Conservation (phyloP, 1,140 invertebrate species). For the Trichonephila inaurata region DNA sequence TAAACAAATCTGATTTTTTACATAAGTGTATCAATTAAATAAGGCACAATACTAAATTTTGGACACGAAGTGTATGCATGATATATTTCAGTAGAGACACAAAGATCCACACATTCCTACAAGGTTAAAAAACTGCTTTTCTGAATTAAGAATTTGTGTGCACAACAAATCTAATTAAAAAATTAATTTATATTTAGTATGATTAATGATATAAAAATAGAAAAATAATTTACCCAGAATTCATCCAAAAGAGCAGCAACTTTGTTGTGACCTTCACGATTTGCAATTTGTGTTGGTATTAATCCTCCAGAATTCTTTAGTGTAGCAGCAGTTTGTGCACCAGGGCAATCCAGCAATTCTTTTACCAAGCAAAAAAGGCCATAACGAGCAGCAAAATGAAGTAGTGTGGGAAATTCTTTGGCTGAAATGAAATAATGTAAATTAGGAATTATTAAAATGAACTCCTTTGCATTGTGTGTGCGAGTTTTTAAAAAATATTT, state of each 20-base stretch:
- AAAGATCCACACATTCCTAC: too few species aligned
- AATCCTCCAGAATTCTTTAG: slow-evolving; percentile 88
- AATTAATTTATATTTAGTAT: too few species aligned
- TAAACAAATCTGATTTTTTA: too few species aligned
- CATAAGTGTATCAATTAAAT: too few species aligned
- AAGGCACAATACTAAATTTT: too few species aligned
- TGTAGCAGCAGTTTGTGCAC: slow-evolving; percentile 89
- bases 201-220: not conserved
- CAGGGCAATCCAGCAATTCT: slow-evolving; percentile 91
- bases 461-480: not conserved
- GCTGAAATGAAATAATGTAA: slow-evolving; percentile 81
- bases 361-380: slow-evolving; percentile 90
- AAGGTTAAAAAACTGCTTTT: too few species aligned
- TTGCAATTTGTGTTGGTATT: slow-evolving; percentile 89
- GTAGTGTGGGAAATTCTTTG: slow-evolving; percentile 90
- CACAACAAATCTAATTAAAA: not conserved
- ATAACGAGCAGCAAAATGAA: slow-evolving; percentile 93
- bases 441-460: not conserved
- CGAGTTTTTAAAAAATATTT: not conserved
- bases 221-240: slow-evolving; percentile 85
- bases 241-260: slow-evolving; percentile 88
- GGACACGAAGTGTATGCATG: too few species aligned
- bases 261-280: slow-evolving; percentile 86
- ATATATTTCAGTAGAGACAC: too few species aligned
- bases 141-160: too few species aligned